These are phyloP conservation scores for Acipenser ruthenus DNA, from an alignment of 2,797 vertebrate species.

Conservation along the genomic window DNA sequence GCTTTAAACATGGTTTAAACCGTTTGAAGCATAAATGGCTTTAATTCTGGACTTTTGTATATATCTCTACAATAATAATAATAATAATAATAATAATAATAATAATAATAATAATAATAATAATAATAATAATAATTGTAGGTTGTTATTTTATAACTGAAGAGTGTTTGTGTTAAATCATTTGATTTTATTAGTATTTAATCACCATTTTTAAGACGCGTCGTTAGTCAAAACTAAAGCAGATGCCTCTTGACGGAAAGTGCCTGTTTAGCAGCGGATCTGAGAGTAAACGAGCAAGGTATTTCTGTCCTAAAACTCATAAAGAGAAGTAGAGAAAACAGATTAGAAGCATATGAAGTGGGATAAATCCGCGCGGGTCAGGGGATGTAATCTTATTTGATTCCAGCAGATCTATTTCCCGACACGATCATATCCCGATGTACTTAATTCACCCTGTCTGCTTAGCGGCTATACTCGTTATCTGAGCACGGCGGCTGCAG, in stretches of 20 bases:
- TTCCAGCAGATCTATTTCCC: slow-evolving; percentile 61
- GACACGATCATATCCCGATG: slow-evolving; percentile 38
- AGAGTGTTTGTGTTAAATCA: not conserved
- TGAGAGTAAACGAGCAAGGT: slow-evolving; percentile 42
- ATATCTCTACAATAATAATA: no score
- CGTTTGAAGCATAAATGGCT: no score
- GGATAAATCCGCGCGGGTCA: slow-evolving; percentile 63
- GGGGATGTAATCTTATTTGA: slow-evolving; percentile 69
- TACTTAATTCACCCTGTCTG: slow-evolving; percentile 35
- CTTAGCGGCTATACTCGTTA: slow-evolving; percentile 21
- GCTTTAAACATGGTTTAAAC: no score
- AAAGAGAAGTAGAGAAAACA: slow-evolving; percentile 58
- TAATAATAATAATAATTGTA: no score
- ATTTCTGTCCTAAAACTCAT: slow-evolving; percentile 48
- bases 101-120: no score
- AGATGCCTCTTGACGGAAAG: slow-evolving; percentile 29
- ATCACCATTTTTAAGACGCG: slow-evolving; percentile 1
- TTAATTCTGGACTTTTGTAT: no score
- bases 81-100: no score
- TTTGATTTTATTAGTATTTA: slow-evolving; percentile 1
- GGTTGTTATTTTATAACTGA: not conserved
- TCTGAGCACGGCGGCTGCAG: not conserved
- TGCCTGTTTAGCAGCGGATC: slow-evolving; percentile 36
- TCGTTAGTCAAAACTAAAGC: not conserved
- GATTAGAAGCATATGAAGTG: slow-evolving; percentile 72